Base-by-base conservation (phyloP, 1,140 invertebrate species). In the Macrobrachium nipponense region DNA sequence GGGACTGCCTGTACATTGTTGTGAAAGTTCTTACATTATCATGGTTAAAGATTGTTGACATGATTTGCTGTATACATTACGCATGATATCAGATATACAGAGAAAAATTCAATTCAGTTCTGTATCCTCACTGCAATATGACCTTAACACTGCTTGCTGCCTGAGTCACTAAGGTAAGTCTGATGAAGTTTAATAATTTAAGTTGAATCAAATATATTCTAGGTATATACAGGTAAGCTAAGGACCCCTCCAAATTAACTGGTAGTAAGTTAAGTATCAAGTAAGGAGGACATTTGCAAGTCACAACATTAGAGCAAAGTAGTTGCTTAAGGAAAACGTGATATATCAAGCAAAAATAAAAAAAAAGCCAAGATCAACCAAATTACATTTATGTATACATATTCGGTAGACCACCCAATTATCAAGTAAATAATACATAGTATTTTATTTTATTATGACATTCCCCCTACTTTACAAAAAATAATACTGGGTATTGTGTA, bases 151-250 rank as follows among this genome's bases (percentile, higher is more conserved):
- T 82, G 70, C 70, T 75, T 82, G 80, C 80, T 82, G 80, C 80
- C 80, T 82, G 80, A 82, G 80, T 82, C 51, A 60, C 68, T 82
- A 82, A 73, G 58, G 80, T 75, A 59, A 82, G 58, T 82, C 80
- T 70, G 75, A 82, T 82, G 44, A 61, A 61, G 80, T 82, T 82
- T 75, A 82, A 82, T 82, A 82, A 82, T 82, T 82, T 82, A 82
- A 82, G 75, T 58, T 82, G 80, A 62, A 75, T 82, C 80, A 82
- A 75, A 82, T 82, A 82, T 82, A 82, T 82, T 82, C 80, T 82
- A 82, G 80, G 80, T 82, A 82, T 82, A 27, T 82, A 82, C 80
- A 82, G n/a, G 36, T 75, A 73, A 59, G 43, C 59, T 70, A 61
- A 62, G 51, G 80, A 68, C 68, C 80, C 80, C 80, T 72, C 70